Evolutionary conservation across 2,797 vertebrate genomes (phyloP).

Genomic region (Fistularia commersonii): DNA sequence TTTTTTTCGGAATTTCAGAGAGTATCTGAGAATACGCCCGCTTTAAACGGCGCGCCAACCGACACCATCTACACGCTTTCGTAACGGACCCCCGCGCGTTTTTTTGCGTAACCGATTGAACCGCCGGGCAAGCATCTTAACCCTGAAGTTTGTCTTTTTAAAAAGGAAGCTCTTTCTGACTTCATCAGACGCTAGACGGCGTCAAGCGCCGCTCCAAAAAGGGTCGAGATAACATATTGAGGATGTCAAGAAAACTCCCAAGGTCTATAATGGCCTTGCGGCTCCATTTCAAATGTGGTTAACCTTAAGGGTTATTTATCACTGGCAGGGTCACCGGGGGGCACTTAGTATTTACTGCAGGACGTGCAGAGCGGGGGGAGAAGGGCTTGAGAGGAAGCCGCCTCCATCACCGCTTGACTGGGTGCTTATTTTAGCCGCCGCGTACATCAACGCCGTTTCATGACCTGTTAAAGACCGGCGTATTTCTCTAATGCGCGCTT

Average conservation of each 20-base stretch:
- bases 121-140: neutral
- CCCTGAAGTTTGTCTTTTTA: too few relatives aligned
- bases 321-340: conserved; percentile 68
- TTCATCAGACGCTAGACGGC: neutral
- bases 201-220: too few relatives aligned
- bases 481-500: conserved; percentile 26
- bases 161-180: neutral
- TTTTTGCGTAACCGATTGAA: neutral
- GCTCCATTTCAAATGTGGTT: conserved; percentile 80
- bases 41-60: too few relatives aligned
- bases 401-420: conserved; percentile 34
- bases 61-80: conserved; percentile 25
- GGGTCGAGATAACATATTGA: conserved; percentile 70
- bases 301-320: conserved; percentile 79
- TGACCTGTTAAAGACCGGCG: conserved; percentile 32
- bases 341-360: conserved; percentile 74
- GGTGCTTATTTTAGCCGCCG: conserved; percentile 23
- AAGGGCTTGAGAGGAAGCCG: conserved; percentile 44
- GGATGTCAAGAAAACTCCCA: conserved; percentile 72
- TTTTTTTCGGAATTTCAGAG: too few relatives aligned
- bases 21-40: too few relatives aligned
- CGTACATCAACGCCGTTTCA: conserved; percentile 39
- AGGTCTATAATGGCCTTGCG: conserved; percentile 70
- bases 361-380: conserved; percentile 54
- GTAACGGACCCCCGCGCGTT: too few relatives aligned